Base-by-base conservation (phyloP, 2,797 vertebrate species). In the Cuculus canorus region DNA sequence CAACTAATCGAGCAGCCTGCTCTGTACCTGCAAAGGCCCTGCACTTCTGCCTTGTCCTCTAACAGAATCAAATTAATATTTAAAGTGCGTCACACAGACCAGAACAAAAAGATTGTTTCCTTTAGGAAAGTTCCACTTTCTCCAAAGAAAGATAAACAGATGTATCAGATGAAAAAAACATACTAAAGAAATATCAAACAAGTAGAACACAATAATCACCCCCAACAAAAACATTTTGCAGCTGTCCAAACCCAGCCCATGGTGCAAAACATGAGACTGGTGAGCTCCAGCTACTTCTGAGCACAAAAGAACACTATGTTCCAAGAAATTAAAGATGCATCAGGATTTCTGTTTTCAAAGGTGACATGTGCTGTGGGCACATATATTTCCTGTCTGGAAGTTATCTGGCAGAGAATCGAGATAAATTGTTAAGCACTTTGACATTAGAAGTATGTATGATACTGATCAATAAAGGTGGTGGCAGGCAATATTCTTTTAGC, bases 191-290 rank as follows among this genome's bases (percentile, higher is more conserved):
- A 86, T 48, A 83, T 5, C 84, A 88, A 91, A 92, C 70, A 63
- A 89, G 28, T 14, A 63, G 56, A 83, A 78, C 63, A 93, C 87
- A 85, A 65, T 82, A 86, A 73, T 60, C 10, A 9, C 7, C 27
- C 50, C 24, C 57, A 86, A 77, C 15, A 65, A 90, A 96, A 96
- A 82, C 77, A 32, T 13, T 66, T 13, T 66, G 57, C 95, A 97
- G 95, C 96, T 96, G 94, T 96, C 73, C 68, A 96, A 96, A 95
- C 82, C 64, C 3, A 1, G 16, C 81, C 60, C 47, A 60, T 28
- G 53, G 30, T 61, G 45, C 80, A 91, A 92, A 90, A 90, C 41
- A 88, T 0, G 43, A 93, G 70, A 24, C 47, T 35, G 47, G 64
- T 63, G 33, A 73, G 68, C 37, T 94, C 73, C 77, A 88, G 64